phyloP scores from a whole-genome alignment of 2,888 invertebrate species.

The Protophormia terraenovae region DNA sequence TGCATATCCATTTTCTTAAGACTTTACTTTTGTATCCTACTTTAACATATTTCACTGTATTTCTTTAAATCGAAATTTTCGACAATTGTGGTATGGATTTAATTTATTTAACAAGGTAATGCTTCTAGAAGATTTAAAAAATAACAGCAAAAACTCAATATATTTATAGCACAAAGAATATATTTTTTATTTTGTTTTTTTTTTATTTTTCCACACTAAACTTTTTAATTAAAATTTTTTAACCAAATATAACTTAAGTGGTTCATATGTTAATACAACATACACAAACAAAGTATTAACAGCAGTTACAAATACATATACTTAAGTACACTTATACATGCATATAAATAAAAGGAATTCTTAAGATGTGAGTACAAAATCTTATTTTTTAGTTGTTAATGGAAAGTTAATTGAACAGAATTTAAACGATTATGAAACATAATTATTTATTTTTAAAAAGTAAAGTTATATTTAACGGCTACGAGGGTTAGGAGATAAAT shows the following conservation, averaged over 20 bases:
- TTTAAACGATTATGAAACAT: not conserved
- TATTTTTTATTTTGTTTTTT: not conserved
- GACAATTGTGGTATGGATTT: no score
- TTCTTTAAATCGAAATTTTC: no score
- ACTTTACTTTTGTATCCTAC: no score
- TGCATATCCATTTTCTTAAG: no score
- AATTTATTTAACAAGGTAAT: no score
- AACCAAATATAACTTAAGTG: conserved; percentile 18
- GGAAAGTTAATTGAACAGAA: not conserved
- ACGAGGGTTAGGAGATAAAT: no score
- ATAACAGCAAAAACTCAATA: no score
- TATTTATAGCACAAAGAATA: no score
- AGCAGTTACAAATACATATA: not conserved
- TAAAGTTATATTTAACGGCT: no score
- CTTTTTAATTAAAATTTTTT: conserved; percentile 19
- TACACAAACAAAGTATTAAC: not conserved
- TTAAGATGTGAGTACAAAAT: not conserved
- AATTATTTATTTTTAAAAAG: not conserved
- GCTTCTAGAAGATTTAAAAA: no score
- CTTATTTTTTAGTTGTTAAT: not conserved
- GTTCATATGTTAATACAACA: not conserved
- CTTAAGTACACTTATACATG: not conserved
- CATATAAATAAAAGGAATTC: not conserved
- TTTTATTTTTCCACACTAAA: not conserved
- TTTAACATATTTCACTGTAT: no score